Conservation (phyloP, 2,888 invertebrate genomes). For the Calliopum simillimum region DNA sequence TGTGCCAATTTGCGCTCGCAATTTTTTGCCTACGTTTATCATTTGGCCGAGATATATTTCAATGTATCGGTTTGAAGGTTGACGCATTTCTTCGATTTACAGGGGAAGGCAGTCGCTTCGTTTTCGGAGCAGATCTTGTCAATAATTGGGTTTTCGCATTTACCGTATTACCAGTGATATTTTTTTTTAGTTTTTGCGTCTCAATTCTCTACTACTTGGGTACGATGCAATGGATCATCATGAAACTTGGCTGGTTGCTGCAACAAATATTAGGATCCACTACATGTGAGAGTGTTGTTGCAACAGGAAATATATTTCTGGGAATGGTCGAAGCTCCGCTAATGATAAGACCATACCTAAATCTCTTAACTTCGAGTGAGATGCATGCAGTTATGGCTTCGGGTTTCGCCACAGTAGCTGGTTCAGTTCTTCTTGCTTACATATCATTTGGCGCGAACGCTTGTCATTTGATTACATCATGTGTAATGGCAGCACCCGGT, state of each 20-base stretch:
- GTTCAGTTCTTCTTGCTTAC: constrained; percentile 91
- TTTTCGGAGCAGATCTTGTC: no score
- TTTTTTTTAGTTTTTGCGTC: constrained; percentile 90
- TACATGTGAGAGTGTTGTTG: constrained; percentile 87
- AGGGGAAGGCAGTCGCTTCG: no score
- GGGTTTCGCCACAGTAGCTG: constrained; percentile 94
- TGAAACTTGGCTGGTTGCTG: no score
- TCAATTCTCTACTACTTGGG: constrained; percentile 89
- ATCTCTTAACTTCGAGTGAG: constrained; percentile 84
- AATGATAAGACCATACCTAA: constrained; percentile 85
- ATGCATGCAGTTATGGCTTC: constrained; percentile 91
- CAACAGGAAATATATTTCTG: constrained; percentile 91
- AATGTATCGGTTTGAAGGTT: no score
- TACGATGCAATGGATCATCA: constrained; percentile 83
- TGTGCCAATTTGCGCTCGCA: constrained; percentile 85
- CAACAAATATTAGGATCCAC: no score
- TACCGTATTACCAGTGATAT: constrained; percentile 87
- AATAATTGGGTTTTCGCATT: constrained; percentile 81
- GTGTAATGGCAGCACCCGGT: constrained; percentile 95
- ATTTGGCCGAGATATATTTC: constrained; percentile 63
- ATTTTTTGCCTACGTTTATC: constrained; percentile 85
- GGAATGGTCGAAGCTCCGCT: constrained; percentile 92
- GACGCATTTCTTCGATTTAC: no score
- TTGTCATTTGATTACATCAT: constrained; percentile 90
- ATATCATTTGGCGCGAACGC: constrained; percentile 87